phyloP scores from a whole-genome alignment of 1,140 invertebrate species.

The Euura saliciscinereae region DNA sequence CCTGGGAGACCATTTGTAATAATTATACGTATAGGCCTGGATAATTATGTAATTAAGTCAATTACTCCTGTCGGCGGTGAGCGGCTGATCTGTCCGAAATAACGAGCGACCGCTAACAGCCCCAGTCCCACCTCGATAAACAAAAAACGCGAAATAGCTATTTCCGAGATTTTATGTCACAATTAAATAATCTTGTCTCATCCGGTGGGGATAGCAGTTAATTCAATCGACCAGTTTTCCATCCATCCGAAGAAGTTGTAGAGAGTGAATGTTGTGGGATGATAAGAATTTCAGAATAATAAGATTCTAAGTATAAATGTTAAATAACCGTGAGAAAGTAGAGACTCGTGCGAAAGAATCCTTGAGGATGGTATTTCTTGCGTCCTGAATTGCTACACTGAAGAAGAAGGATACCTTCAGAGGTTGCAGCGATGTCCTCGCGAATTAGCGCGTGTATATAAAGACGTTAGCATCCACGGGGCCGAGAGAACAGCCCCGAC shows the following conservation, averaged over 20 bases:
- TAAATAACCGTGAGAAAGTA: not conserved
- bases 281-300: too few relatives aligned
- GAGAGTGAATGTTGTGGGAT: too few relatives aligned
- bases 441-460: too few relatives aligned
- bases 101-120: not conserved
- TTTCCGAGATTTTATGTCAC: not conserved
- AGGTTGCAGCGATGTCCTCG: too few relatives aligned
- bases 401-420: too few relatives aligned
- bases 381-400: too few relatives aligned
- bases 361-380: not conserved
- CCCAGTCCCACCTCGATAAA: not conserved
- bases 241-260: too few relatives aligned
- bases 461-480: too few relatives aligned
- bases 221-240: too few relatives aligned
- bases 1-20: not conserved
- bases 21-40: not conserved
- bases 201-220: too few relatives aligned
- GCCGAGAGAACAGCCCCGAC: too few relatives aligned
- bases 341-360: not conserved
- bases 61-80: not conserved
- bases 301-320: not conserved
- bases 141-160: not conserved
- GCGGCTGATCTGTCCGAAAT: not conserved
- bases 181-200: not conserved
- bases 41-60: slow-evolving; percentile 1